Conservation (phyloP, 2,113 vertebrate genomes). For the Rhinopomastus cyanomelas region DNA sequence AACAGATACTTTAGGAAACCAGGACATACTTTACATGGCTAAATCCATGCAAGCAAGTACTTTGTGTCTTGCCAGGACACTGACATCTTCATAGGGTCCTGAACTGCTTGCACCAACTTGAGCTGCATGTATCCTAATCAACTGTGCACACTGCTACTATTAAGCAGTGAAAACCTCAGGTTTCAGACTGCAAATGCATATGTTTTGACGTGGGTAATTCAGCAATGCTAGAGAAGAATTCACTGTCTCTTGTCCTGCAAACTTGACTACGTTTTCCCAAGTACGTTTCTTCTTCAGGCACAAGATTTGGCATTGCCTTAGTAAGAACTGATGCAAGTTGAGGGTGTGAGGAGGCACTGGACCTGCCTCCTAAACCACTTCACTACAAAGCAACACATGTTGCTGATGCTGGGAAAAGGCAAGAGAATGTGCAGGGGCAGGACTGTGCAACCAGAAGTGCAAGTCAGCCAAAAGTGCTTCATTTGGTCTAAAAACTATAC, state of each 20-base stretch:
- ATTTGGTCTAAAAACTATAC: not conserved
- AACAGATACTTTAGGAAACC: not conserved
- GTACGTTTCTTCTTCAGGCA: not conserved
- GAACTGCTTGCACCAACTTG: not conserved
- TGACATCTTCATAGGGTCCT: not conserved
- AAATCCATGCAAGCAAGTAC: not conserved
- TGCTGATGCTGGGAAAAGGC: not conserved
- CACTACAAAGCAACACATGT: not conserved
- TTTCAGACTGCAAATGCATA: not conserved
- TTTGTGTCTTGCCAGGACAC: not conserved
- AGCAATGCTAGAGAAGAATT: not conserved
- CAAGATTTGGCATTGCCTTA: not conserved
- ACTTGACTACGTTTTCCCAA: not conserved
- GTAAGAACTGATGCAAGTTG: not conserved
- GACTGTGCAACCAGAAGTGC: not conserved
- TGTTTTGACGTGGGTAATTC: not conserved
- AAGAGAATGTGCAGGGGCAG: not conserved
- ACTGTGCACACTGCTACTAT: not conserved
- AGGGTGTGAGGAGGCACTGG: not conserved
- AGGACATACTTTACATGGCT: not conserved
- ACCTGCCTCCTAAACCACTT: not conserved
- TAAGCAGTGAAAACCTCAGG: not conserved
- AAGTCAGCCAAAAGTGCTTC: not conserved
- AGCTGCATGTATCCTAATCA: not conserved
- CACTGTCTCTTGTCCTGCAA: not conserved